Base-by-base conservation (phyloP, 2,888 invertebrate genomes). In the Labia minor region DNA sequence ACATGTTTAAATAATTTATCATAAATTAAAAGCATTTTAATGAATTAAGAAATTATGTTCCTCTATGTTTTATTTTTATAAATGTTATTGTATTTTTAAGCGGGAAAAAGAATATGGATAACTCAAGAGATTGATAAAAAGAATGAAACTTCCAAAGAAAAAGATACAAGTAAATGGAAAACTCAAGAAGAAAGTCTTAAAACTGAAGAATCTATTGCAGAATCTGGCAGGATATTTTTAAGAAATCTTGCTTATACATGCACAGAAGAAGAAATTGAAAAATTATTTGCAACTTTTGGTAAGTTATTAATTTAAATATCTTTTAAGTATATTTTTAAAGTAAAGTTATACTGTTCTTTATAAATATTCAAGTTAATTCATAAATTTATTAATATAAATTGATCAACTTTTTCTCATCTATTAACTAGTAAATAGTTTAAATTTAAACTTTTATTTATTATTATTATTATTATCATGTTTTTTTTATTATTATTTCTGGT, bases 181-280 rank as follows among this genome's bases (percentile, higher is more conserved):
- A 79, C 80, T 18, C 86, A 88, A 74, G 83, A 85, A 74, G 84
- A 86, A 49, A 78, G 79, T 11, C 72, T 88, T 1, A 83, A 84
- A 72, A 83, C 84, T 73, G 90, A 89, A 77, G 93, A 93, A 76
- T 84, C 83, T 70, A 88, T 93, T 69, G 90, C 87, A 0, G 93
- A 93, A 75, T 94, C 95, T 71, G 98, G 98, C 1, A 85, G 90
- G 72, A 88, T 98, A 73, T 98, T 94, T 81, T 82, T 96, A 0
- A 83, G 97, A 69, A 98, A 98, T 81, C 82, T 98, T 68, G 81
- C 95, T 0, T 98, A 95, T 75, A 85, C 87, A 1, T 85, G 88
- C 6, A 90, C 86, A 0, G 95, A 96, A 77, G 88, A 90, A 69
- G 93, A 96, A 74, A 76, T 99, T 37, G 87, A 88, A 72, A 79